Conservation (phyloP, 2,888 invertebrate species). For the Eurois occulta region DNA sequence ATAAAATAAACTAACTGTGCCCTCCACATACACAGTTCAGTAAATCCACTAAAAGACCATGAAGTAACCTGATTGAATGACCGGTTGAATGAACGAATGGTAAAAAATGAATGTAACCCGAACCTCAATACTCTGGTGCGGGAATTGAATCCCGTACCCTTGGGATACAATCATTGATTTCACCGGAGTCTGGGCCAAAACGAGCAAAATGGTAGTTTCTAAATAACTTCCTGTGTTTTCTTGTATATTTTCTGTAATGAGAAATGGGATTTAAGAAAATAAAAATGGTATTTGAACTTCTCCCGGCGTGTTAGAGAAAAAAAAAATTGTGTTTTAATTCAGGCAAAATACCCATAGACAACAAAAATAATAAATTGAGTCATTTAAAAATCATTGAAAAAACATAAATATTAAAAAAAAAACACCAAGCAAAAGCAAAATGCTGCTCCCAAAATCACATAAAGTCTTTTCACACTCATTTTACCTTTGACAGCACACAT, state of each 20-base stretch:
- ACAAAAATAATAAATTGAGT: too few species aligned
- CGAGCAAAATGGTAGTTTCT: constrained; percentile 29
- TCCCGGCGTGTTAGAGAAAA: background rate
- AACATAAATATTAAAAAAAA: too few species aligned
- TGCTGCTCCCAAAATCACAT: background rate
- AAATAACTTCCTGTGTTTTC: constrained; percentile 32
- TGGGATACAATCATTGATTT: constrained; percentile 64
- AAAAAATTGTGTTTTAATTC: too few species aligned
- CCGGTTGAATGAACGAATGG: constrained; percentile 47
- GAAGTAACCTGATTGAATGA: constrained; percentile 39
- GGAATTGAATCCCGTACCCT: constrained; percentile 60
- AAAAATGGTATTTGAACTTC: background rate
- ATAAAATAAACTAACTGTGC: background rate
- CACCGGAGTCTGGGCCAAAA: constrained; percentile 17
- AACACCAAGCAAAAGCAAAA: too few species aligned
- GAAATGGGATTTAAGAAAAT: background rate
- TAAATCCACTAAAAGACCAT: constrained; percentile 31
- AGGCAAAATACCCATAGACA: too few species aligned
- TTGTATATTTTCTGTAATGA: constrained; percentile 4
- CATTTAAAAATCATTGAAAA: too few species aligned
- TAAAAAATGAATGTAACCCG: constrained; percentile 46
- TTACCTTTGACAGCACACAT: background rate
- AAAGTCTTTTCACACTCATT: background rate
- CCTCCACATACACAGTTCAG: constrained; percentile 4
- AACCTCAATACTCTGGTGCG: constrained; percentile 48